phyloP scores from a whole-genome alignment of 1,140 invertebrate genomes.

The Caenorhabditis brenneri region DNA sequence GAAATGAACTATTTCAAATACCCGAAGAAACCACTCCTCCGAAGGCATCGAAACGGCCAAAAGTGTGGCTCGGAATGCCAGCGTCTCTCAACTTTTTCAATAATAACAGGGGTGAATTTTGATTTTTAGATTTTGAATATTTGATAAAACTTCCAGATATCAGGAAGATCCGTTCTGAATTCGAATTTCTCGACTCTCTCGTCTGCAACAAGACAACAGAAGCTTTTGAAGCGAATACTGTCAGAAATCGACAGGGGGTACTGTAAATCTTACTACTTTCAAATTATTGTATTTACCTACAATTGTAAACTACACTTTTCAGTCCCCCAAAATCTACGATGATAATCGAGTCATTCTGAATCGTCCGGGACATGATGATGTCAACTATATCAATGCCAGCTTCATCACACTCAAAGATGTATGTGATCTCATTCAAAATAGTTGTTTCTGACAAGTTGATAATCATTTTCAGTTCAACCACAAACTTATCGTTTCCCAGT shows the following conservation, averaged over 20 bases:
- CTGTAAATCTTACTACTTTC: too few relatives aligned
- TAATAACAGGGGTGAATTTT: not conserved
- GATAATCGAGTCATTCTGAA: not conserved
- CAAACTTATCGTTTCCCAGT: not conserved
- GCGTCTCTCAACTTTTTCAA: not conserved
- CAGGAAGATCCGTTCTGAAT: not conserved
- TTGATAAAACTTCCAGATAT: not conserved
- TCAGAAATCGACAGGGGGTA: not conserved
- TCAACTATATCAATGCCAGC: slow-evolving; percentile 22
- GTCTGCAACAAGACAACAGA: slow-evolving; percentile 10
- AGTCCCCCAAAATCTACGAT: slow-evolving; percentile 22
- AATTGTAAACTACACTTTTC: not conserved
- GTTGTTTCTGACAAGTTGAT: not conserved
- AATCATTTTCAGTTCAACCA: not conserved
- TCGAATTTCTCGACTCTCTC: not conserved
- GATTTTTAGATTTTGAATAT: not conserved
- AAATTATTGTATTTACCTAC: too few relatives aligned
- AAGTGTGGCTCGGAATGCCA: not conserved
- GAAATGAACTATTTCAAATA: too few relatives aligned
- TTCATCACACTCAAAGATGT: not conserved
- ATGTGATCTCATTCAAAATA: too few relatives aligned
- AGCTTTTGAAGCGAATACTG: not conserved
- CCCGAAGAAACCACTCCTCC: too few relatives aligned
- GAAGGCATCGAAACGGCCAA: not conserved
- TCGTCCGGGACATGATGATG: not conserved